phyloP scores from a whole-genome alignment of 2,797 vertebrate species.

The Macrochelys suwanniensis region DNA sequence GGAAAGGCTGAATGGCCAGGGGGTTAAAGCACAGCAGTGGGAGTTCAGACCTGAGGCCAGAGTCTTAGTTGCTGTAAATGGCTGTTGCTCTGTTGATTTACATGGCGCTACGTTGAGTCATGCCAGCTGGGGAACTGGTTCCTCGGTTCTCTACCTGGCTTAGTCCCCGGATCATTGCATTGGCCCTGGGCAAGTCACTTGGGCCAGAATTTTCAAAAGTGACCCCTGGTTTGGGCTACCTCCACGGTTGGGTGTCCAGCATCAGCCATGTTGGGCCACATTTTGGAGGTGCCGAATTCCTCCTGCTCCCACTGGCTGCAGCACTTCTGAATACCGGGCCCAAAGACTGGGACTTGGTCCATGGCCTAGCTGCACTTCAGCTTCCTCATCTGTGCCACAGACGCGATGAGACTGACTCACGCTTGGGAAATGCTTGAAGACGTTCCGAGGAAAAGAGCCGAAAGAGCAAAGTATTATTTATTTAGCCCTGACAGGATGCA shows the following conservation, averaged over 20 bases:
- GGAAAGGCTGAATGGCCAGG: background rate
- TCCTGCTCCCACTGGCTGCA: background rate
- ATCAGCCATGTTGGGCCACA: background rate
- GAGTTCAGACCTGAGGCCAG: background rate
- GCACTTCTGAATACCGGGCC: background rate
- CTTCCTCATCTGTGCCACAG: background rate
- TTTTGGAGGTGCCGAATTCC: background rate
- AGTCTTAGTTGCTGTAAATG: background rate
- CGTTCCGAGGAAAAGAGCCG: background rate
- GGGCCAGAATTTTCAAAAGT: background rate
- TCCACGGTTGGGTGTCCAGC: background rate
- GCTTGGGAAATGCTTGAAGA: background rate
- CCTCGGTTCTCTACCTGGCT: background rate
- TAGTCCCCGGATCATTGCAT: background rate
- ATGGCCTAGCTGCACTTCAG: background rate
- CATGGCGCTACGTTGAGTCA: background rate
- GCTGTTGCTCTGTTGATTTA: background rate
- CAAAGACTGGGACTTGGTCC: background rate
- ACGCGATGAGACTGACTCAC: background rate
- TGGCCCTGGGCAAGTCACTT: background rate
- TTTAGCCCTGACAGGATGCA: background rate
- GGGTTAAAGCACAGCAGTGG: background rate
- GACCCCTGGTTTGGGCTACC: background rate
- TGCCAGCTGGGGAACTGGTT: background rate
- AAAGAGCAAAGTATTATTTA: background rate